These are phyloP conservation scores for Notiomystis cincta DNA, from an alignment of 2,113 vertebrate genomes.

Conservation along the genomic window DNA sequence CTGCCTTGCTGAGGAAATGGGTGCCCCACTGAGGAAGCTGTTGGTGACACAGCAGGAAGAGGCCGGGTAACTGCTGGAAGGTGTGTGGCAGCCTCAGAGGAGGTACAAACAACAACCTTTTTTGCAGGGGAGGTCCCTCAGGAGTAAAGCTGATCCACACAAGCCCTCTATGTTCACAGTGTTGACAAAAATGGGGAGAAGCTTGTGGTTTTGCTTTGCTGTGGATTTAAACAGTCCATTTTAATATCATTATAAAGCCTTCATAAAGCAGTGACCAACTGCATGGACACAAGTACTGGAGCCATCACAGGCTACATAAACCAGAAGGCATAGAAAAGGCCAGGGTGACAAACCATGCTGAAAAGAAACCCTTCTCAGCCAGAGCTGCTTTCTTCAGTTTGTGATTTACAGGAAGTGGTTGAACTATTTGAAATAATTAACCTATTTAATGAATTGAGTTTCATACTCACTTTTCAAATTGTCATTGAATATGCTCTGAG, in stretches of 20 bases:
- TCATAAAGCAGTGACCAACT: background rate
- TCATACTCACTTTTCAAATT: conserved; percentile 19
- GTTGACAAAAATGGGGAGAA: background rate
- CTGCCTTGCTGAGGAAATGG: background rate
- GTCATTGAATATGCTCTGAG: background rate
- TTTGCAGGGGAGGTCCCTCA: background rate
- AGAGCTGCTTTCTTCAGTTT: background rate
- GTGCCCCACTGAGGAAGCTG: background rate
- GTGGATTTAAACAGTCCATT: background rate
- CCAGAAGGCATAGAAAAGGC: background rate
- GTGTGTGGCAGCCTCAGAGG: background rate
- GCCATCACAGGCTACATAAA: background rate
- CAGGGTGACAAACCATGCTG: background rate
- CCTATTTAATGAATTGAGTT: conserved; percentile 3
- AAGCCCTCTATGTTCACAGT: background rate
- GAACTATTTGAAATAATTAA: conserved; percentile 29
- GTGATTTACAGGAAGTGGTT: background rate
- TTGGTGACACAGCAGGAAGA: accelerated
- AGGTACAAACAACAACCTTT: background rate
- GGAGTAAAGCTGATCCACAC: background rate
- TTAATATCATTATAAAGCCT: conserved; percentile 4
- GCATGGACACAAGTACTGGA: background rate
- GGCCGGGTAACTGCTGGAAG: background rate
- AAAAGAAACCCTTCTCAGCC: background rate
- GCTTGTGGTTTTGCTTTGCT: background rate